Evolutionary conservation across 2,888 invertebrate species (phyloP).

Genomic region (Brenthis hecate): DNA sequence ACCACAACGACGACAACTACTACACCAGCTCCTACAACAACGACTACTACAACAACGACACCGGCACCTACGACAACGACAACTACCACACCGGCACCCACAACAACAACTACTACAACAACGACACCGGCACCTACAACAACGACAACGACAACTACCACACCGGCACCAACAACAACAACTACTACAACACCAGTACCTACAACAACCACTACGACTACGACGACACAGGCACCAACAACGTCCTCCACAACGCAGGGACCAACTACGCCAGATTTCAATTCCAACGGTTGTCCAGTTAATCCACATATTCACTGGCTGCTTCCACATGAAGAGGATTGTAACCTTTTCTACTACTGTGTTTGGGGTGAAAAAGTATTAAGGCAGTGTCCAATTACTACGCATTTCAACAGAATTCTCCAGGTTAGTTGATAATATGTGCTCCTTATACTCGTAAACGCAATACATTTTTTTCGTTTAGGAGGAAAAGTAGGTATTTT

Average conservation of each 20-base stretch:
- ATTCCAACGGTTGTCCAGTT: conserved; percentile 65
- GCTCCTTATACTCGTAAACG: too few relatives aligned
- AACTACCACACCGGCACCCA: conserved; percentile 42
- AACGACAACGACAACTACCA: conserved; percentile 2
- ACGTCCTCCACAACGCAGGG: too few relatives aligned
- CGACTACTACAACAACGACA: conserved; percentile 54
- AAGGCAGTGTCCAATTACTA: conserved; percentile 48
- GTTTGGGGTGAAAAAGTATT: conserved; percentile 58
- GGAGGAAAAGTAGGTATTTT: too few relatives aligned
- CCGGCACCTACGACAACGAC: conserved; percentile 54
- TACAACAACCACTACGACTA: conserved; percentile 2
- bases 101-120: conserved; percentile 8
- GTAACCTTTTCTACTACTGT: conserved; percentile 67
- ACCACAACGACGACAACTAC: not conserved
- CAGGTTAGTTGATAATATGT: conserved; percentile 51
- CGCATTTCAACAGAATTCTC: conserved; percentile 59
- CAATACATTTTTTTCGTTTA: too few relatives aligned
- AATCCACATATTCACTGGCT: conserved; percentile 62
- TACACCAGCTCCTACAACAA: conserved; percentile 57
- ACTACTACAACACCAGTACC: conserved; percentile 19
- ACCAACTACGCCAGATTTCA: conserved; percentile 44
- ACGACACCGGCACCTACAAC: conserved; percentile 15
- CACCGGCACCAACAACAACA: conserved; percentile 11
- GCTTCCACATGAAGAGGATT: conserved; percentile 57
- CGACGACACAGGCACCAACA: conserved; percentile 8